A percentile compares a stretch with the other conserved stretches of the same genome.
Evolutionary conservation across 1,140 invertebrate genomes (phyloP).

Genomic region (Orius insidiosus): DNA sequence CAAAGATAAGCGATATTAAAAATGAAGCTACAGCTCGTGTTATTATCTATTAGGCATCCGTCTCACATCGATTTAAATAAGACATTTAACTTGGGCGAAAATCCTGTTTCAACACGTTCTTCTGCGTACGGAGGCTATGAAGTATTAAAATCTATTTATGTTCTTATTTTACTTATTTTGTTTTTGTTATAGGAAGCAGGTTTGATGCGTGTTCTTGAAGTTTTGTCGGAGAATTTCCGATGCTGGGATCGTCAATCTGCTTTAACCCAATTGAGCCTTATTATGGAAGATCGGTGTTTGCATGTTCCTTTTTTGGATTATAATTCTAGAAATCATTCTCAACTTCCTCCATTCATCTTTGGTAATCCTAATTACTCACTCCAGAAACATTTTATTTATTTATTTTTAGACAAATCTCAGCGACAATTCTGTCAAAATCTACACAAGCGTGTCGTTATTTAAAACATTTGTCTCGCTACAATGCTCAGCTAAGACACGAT

Average conservation of each 20-base stretch:
- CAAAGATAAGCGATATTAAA: conserved; percentile 24
- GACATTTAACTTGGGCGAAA: conserved; percentile 28
- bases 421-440: conserved; percentile 6
- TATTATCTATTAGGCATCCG: conserved; percentile 29
- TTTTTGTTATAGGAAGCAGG: conserved; percentile 23
- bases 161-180: background rate
- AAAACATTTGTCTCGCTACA: conserved; percentile 14
- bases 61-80: conserved; percentile 27
- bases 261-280: conserved; percentile 37
- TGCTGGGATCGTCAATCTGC: conserved; percentile 35
- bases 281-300: conserved; percentile 34
- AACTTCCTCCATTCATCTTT: conserved; percentile 25
- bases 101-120: conserved; percentile 13
- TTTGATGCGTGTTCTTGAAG: conserved; percentile 27
- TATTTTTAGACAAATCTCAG: conserved; percentile 11
- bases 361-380: conserved; percentile 26
- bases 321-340: conserved; percentile 26
- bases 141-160: conserved; percentile 6
- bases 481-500: conserved; percentile 14
- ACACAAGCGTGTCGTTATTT: conserved; percentile 4
- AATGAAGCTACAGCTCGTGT: conserved; percentile 33
- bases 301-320: conserved; percentile 32
- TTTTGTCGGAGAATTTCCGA: conserved; percentile 29
- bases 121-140: conserved; percentile 10
- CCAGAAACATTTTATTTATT: background rate